Conservation (phyloP, 1,140 invertebrate genomes). For the Papilio dardanus region DNA sequence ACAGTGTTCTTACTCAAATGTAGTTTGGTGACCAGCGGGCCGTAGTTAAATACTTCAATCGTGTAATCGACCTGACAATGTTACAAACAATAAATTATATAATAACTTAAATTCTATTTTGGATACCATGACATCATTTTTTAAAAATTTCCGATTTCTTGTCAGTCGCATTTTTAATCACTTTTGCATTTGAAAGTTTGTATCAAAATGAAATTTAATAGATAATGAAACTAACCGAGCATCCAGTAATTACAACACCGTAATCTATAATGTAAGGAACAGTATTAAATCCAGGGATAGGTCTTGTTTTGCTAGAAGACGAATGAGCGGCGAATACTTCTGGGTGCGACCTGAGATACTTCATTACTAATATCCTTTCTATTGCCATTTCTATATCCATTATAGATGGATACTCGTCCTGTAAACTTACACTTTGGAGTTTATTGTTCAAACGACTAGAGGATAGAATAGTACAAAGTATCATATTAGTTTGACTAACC, state of each 20-base stretch:
- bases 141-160: too few species aligned
- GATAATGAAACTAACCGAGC: constrained; percentile 59
- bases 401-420: constrained; percentile 67
- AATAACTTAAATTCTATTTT: not conserved
- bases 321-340: constrained; percentile 58
- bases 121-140: too few species aligned
- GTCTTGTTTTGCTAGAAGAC: constrained; percentile 51
- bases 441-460: too few species aligned
- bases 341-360: constrained; percentile 61
- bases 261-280: constrained; percentile 71
- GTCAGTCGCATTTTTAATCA: not conserved
- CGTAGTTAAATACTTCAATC: constrained; percentile 73
- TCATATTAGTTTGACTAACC: constrained; percentile 47
- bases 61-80: constrained; percentile 63
- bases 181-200: too few species aligned
- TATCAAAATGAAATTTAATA: too few species aligned
- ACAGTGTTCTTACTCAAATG: constrained; percentile 61
- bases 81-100: constrained; percentile 14
- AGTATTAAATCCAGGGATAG: constrained; percentile 67
- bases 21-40: constrained; percentile 66
- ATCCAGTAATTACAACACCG: constrained; percentile 72
- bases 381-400: constrained; percentile 76
- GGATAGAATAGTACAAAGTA: too few species aligned
- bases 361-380: constrained; percentile 65
- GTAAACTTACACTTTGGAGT: constrained; percentile 43